Conservation (phyloP, 2,888 invertebrate genomes). For the Melanophora roralis region DNA sequence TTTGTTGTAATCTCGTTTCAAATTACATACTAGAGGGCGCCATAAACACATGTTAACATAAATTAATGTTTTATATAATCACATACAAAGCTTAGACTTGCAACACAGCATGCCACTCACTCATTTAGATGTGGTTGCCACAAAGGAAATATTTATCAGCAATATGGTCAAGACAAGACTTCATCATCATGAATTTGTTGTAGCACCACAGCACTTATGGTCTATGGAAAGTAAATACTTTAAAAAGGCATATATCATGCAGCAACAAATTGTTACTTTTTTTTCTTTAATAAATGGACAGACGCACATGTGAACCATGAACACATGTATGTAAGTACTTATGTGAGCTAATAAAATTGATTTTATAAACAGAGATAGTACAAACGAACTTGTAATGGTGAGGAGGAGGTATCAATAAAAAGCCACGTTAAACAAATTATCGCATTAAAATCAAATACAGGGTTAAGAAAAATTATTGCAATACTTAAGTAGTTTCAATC, state of each 20-base stretch:
- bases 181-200: slow-evolving; percentile 34
- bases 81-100: not conserved
- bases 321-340: too few relatives aligned
- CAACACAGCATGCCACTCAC: slow-evolving; percentile 9
- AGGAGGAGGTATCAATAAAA: not conserved
- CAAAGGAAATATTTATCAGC: not conserved
- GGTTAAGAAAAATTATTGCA: not conserved
- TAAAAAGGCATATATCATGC: not conserved
- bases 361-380: slow-evolving; percentile 56
- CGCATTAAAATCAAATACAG: slow-evolving; percentile 38
- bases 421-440: slow-evolving; percentile 28
- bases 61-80: slow-evolving; percentile 59
- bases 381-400: not conserved
- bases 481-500: too few relatives aligned
- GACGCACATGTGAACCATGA: too few relatives aligned
- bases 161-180: slow-evolving; percentile 22
- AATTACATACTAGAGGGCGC: slow-evolving; percentile 74
- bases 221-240: slow-evolving; percentile 28
- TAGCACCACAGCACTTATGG: slow-evolving; percentile 10
- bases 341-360: slow-evolving; percentile 73
- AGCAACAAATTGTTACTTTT: not conserved
- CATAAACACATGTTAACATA: slow-evolving; percentile 65
- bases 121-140: too few relatives aligned
- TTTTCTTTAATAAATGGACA: too few relatives aligned
- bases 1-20: slow-evolving; percentile 68